These are phyloP conservation scores for Cryptophagus acutangulus DNA, from an alignment of 2,888 invertebrate genomes.

Conservation along the genomic window DNA sequence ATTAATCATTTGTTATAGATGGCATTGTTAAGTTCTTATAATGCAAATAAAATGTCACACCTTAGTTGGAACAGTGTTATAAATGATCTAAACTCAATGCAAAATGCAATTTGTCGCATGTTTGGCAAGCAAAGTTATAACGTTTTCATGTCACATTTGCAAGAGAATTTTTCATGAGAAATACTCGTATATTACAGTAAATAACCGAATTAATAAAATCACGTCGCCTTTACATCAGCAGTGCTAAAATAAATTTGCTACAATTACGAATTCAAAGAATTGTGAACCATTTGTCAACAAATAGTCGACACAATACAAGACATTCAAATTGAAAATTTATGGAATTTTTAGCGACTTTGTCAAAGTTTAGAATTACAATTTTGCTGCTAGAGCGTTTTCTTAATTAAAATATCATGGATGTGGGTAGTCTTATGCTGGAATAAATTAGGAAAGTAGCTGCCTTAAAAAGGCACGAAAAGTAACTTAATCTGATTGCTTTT, in stretches of 20 bases:
- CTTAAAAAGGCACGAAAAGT: slow-evolving; percentile 18
- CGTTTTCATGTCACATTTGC: no score
- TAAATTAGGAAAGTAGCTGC: slow-evolving; percentile 22
- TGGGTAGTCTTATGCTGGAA: slow-evolving; percentile 22
- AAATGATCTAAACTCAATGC: neutral
- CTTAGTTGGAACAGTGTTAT: slow-evolving; percentile 15
- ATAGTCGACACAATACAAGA: no score
- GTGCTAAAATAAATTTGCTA: no score
- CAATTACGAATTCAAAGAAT: no score
- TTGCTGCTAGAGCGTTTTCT: slow-evolving; percentile 11
- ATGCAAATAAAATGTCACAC: slow-evolving; percentile 14
- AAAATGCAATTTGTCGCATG: neutral
- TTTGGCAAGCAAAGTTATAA: slow-evolving; percentile 1
- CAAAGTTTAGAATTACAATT: slow-evolving; percentile 12
- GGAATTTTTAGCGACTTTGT: slow-evolving; percentile 9
- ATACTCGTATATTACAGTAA: no score
- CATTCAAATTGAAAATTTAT: slow-evolving; percentile 13
- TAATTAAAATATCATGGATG: slow-evolving; percentile 27
- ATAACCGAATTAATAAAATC: no score
- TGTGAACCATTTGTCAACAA: slow-evolving; percentile 1
- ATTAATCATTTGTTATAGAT: no score
- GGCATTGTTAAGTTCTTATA: no score
- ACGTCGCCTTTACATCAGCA: no score
- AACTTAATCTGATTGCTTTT: slow-evolving; percentile 24
- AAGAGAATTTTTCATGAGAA: no score